A percentile compares a stretch with the other conserved stretches of the same genome.
These are phyloP conservation scores for Trinectes maculatus DNA, from an alignment of 2,113 vertebrate genomes.

Conservation along the genomic window DNA sequence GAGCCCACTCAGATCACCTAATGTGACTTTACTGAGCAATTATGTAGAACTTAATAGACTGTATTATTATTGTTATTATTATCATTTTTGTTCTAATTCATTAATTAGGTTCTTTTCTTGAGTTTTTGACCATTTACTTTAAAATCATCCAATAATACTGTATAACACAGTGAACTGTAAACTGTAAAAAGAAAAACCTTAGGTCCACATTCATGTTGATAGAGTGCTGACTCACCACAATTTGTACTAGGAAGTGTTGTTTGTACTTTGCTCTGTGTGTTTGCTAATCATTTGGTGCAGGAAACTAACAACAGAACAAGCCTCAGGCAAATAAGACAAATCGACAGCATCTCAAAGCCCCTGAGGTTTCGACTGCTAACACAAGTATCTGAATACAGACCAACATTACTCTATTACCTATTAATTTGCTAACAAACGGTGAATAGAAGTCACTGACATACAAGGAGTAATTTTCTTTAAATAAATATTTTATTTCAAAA, in stretches of 20 bases:
- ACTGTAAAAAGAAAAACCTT: background rate
- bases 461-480: conserved; percentile 73
- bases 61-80: too few relatives aligned
- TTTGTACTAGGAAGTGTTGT: conserved; percentile 15
- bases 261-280: conserved; percentile 42
- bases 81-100: too few relatives aligned
- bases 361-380: background rate
- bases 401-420: background rate
- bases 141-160: background rate
- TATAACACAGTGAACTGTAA: conserved; percentile 8
- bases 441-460: background rate
- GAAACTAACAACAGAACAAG: conserved; percentile 16
- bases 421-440: background rate
- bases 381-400: background rate
- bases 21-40: too few relatives aligned
- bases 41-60: too few relatives aligned
- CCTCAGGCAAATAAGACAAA: conserved; percentile 8
- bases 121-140: background rate
- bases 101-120: too few relatives aligned
- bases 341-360: background rate
- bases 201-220: conserved; percentile 29
- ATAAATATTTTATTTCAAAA: conserved; percentile 89
- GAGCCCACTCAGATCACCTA: too few relatives aligned
- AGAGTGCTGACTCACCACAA: conserved; percentile 41
- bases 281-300: conserved; percentile 31